Base-by-base conservation (phyloP, 2,113 vertebrate species). In the Sander vitreus region DNA sequence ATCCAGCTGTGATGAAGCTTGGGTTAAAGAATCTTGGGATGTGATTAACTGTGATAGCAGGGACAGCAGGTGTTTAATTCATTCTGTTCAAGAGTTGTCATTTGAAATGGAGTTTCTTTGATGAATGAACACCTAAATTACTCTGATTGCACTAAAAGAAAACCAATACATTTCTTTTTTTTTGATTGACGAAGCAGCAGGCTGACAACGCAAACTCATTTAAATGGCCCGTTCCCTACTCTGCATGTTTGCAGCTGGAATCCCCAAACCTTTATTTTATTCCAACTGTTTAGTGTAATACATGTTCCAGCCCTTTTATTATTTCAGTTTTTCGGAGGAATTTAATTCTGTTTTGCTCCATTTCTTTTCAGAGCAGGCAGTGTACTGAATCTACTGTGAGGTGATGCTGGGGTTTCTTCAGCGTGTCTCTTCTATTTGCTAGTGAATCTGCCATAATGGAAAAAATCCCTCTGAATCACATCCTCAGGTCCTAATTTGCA, bases 261-360 rank as follows among this genome's bases (percentile, higher is more conserved):
- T 66, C 64, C 63, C 75, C 12, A 63, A 74, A 77, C 27, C 80
- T 83, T 73, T 62, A 54, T 82, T 88, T 85, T 62, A 77, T 81
- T 57, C 45, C 63, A 19, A 43, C 63, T 76, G 76, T 85, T 84
- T 55, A 62, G 57, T 86, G 76, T 86, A 83, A 82, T 85, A 83
- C 65, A 55, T 85, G 89, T 91, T 78, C 73, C 45, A 4, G 21
- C 23, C 4, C 19, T 82, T 80, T 92, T 83, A 77, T 85, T 85
- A 70, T 54, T 74, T 81, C 58, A 54, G 21, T 84, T 89, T 91
- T 91, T 91, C 51, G 71, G 48, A 68, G 58, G 78, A 89, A 90
- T 89, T 83, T 83, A 90, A 85, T 89, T 90, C 54, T 79, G 73
- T 79, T 90, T 91, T 93, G 51, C 87, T 89, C 57, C 77, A 69